A percentile compares a stretch with the other conserved stretches of the same genome.
phyloP scores from a whole-genome alignment of 1,140 invertebrate genomes.

The Drosophila takahashii region DNA sequence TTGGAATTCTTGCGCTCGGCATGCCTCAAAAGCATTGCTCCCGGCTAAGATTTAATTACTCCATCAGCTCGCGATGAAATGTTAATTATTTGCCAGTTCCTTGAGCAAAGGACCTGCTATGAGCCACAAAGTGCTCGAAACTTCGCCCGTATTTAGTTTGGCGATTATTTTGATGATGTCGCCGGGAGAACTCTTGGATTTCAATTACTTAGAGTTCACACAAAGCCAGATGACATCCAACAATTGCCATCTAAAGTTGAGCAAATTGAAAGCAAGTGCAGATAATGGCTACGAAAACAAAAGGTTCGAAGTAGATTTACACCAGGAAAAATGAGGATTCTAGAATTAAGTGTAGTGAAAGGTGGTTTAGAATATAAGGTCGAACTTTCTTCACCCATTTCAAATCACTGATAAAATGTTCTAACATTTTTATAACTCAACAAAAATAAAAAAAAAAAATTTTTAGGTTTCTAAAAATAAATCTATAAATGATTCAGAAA shows the following conservation, averaged over 20 bases:
- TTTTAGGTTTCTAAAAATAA: too few relatives aligned
- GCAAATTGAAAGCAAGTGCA: constrained; percentile 43
- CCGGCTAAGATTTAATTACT: constrained; percentile 59
- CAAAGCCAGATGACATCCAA: constrained; percentile 20
- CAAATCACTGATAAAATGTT: neutral
- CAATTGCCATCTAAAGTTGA: constrained; percentile 41
- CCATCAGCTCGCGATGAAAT: constrained; percentile 51
- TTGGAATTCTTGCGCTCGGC: constrained; percentile 22
- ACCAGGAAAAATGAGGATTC: neutral
- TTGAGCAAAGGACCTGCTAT: neutral
- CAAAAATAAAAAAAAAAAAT: too few relatives aligned
- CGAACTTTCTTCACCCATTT: too few relatives aligned
- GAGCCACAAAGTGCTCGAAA: constrained; percentile 21
- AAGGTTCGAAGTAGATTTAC: constrained; percentile 13
- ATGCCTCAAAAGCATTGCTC: constrained; percentile 8
- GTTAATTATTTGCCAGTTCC: constrained; percentile 39
- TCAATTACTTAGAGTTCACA: constrained; percentile 59
- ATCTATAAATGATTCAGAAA: too few relatives aligned
- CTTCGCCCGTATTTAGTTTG: constrained; percentile 27
- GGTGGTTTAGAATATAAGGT: too few relatives aligned
- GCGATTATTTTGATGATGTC: constrained; percentile 25
- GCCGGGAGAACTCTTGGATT: constrained; percentile 50
- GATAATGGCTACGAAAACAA: constrained; percentile 39
- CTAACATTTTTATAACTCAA: too few relatives aligned
- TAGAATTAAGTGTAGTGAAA: neutral